A percentile compares a stretch with the other conserved stretches of the same genome.
Conservation (phyloP, 2,888 invertebrate genomes). For the Acanthosepion pharaonis region DNA sequence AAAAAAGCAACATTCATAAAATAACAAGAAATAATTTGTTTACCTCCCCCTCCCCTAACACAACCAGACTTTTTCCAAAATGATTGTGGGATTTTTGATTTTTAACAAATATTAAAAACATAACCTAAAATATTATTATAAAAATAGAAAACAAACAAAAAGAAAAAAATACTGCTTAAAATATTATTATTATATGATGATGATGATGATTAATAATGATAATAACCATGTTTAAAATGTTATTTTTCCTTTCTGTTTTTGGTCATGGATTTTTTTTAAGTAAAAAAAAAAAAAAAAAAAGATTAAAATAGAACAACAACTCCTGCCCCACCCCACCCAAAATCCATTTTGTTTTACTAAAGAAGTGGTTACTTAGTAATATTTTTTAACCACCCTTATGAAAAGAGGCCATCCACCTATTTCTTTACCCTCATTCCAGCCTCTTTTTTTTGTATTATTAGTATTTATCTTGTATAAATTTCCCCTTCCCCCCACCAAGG, state of each 20-base stretch:
- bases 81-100: conserved; percentile 12
- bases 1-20: neutral
- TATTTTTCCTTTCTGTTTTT: neutral
- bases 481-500: neutral
- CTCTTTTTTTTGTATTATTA: neutral
- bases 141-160: neutral
- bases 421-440: neutral
- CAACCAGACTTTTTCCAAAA: neutral
- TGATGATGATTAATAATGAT: neutral
- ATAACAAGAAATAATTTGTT: neutral
- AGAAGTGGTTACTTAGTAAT: conserved; percentile 1
- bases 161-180: neutral
- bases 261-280: neutral
- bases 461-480: neutral
- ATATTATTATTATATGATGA: neutral
- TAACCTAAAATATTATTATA: neutral
- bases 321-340: too few relatives aligned
- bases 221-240: neutral
- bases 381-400: neutral
- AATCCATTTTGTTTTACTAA: neutral
- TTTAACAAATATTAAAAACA: neutral
- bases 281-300: neutral
- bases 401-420: neutral
- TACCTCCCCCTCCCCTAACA: neutral
- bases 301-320: neutral